Base-by-base conservation (phyloP, 2,888 invertebrate species). In the Lagria hirta region DNA sequence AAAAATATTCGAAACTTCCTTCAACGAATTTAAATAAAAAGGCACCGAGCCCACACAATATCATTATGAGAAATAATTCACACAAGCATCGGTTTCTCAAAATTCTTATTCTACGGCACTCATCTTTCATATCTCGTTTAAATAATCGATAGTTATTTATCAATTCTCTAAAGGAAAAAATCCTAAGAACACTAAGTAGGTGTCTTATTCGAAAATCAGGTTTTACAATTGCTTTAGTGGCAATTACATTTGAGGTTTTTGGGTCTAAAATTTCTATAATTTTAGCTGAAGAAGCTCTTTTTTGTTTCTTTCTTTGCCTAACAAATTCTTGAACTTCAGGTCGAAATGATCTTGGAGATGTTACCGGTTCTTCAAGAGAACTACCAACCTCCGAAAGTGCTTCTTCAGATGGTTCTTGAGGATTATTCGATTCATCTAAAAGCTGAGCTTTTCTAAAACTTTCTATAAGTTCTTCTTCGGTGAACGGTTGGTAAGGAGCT, bases 1-100 rank as follows among this genome's bases (percentile, higher is more conserved):
- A 90, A 49, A 85, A 85, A 48, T 86, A 81, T 64, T 94, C 93
- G 58, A 89, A 86, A 1, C 85, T 81, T 2, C 91, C 91, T 67
- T 95, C 94, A 12, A 87, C 82, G 51, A 84, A 82, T 51, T 86
- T 84, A 60, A 92, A 91, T 58, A 88, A 74, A 30, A 91, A 75
- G 0, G 86, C 91, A 1, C 90, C 91, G 2, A 61, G 38, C 30
- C 91, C 90, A 58, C 87, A 85, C 54, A 85, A 76, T 40, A 88
- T 78, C 13, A 86, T 72, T 21, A 88, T 70, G 14, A 88, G 57
- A n/a, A 89, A 67, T 12, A 86, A 66, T 57, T 86, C 80, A 26
- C 80, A 76, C 37, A 85, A 62, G 65, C 90, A 90, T 55, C 76
- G 78, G 56, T 86, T 86, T 26, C 83, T 72, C 29, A 82, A 64